Base-by-base conservation (phyloP, 37 sponge, comb jelly and placozoan genomes). In the Halichondria panicea region DNA sequence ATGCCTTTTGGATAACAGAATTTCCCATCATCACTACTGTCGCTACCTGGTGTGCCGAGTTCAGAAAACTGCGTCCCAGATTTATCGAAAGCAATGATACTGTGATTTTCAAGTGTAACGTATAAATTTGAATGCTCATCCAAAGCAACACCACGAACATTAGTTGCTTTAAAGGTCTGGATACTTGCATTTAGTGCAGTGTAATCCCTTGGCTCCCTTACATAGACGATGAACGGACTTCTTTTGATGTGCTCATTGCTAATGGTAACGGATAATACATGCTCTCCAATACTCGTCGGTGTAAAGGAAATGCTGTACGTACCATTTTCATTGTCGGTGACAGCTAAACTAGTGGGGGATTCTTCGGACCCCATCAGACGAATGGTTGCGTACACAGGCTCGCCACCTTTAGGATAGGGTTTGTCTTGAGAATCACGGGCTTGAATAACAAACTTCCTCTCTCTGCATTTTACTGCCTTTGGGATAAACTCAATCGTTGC, bases 11-110 rank as follows among this genome's bases (percentile, higher is more conserved):
- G 83, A 53, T 45, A 53, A 55, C 52, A 28, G 52, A 82, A 72
- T 32, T 74, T 68, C 13, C 55, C 75, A 74, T 82, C 36, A 34
- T 68, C 68, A 82, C 75, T 82, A 11, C 83, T 75, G 38, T 1
- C 9, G 27, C 41, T 38, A 2, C 55, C 57, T 55, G 42, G 37
- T 0, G 58, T 55, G 8, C 73, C 73, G 36, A 72, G 36, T n/a
- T 52, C 66, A 11, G n/a, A 37, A 34, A 65, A 25, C 22, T 15
- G 0, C 19, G 45, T 31, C 8, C 72, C 72, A 35, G 24, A 21
- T 4, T 46, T 35, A 38, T 7, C 41, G 53, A 61, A 70, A 0
- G 71, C 65, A 31, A 12, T 22, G 25, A 81, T 42, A 19, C 45
- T 43, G 53, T 70, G 71, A 39, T 71, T 46, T 24, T 53, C 53